Evolutionary conservation across 1,140 invertebrate genomes (phyloP), one percentile per base, ranked within the genome.

Genomic region (Platyura marginata): DNA sequence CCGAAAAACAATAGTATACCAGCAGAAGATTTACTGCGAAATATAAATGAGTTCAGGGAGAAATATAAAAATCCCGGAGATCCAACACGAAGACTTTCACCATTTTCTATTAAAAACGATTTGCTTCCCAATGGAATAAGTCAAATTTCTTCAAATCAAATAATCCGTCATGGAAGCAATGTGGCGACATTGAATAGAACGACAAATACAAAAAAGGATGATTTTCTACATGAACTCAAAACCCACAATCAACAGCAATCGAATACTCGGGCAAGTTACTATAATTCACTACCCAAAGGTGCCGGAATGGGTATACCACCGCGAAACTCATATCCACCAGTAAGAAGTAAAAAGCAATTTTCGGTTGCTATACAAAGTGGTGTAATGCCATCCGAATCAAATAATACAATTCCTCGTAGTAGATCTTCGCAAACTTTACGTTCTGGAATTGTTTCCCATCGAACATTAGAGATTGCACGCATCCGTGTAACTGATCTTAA

Each of bases 21-120:
- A 35, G 55, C 58, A 0, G 56, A 60, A 21, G 58, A 61, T 47
- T 43, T 61, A 5, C 55, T 61, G 56, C 44, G 65, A 43, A 72
- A 72, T 49, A 71, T 72, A 22, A 70, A 60, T 47, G 70, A 72
- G 51, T 71, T 72, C 49, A 65, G 70, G 47, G 67, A 71, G 56
- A 69, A 71, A 48, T 72, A 71, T 47, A 71, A 70, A 53, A 65
- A 70, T 48, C 63, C 61, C 22, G 62, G 62, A 42, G 63, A 61
- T 45, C 44, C 55, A 22, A 44, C 13, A 13, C 13, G 40, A 43
- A 33, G 15, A 22, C 19, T 37, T 29, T 3, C 29, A 13, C 3
- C 25, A 43, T 3, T 18, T 42, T 5, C 9, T 32, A 15, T 8
- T 5, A 42, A 25, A 21, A 38, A 36, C 40, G 9, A 37, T 11